Conservation (phyloP, 2,888 invertebrate species). For the Nasonovia ribisnigri region DNA sequence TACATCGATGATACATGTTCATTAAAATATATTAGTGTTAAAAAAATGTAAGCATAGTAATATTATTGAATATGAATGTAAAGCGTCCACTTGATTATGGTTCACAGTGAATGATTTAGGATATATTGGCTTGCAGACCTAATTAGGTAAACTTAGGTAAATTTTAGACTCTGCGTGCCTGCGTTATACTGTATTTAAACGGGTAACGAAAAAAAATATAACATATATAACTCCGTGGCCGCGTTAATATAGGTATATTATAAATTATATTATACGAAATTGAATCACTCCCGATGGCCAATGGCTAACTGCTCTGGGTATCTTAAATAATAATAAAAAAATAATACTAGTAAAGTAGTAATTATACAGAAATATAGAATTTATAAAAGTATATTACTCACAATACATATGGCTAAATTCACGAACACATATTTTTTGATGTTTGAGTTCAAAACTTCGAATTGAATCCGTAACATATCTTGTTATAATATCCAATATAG, state of each 20-base stretch:
- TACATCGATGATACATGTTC: neutral
- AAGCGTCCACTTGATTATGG: neutral
- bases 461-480: constrained; percentile 2
- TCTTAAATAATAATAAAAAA: neutral
- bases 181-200: neutral
- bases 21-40: neutral
- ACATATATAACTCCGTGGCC: neutral
- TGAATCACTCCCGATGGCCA: too few species aligned
- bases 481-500: neutral
- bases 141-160: too few species aligned
- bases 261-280: neutral
- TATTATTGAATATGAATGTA: too few species aligned
- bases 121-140: neutral
- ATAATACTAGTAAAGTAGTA: neutral
- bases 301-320: neutral
- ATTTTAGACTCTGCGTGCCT: neutral
- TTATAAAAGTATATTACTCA: neutral
- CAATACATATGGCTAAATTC: neutral
- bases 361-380: neutral
- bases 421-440: neutral
- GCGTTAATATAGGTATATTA: neutral
- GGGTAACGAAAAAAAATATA: neutral
- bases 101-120: neutral
- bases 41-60: neutral
- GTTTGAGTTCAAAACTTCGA: neutral